Base-by-base conservation (phyloP, 2,113 vertebrate species). In the Triplophysa tibetana region DNA sequence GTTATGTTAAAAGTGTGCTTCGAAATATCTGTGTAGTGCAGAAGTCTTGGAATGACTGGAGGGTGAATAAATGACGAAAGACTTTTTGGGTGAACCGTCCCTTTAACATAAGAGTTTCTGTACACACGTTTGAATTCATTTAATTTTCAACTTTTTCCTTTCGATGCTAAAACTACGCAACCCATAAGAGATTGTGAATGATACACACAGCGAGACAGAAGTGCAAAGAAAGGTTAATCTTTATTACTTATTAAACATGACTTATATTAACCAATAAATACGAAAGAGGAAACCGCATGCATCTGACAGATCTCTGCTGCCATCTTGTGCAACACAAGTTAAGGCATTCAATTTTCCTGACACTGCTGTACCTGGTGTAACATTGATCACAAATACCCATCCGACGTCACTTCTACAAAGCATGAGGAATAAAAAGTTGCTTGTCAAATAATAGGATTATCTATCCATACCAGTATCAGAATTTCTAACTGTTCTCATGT, bases 271-370 rank as follows among this genome's bases (percentile, higher is more conserved):
- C 50, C 69, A 78, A 65, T 74, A 75, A 75, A 63, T 63, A 75
- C 29, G 56, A 72, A 58, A 61, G 72, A 74, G 64, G 61, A 48
- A 68, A 68, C 19, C 1, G 43, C 81, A 82, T 79, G 81, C 81
- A 75, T n/a, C 56, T n/a, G 77, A 75, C 81, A 79, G 63, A 77
- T 67, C 16, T 45, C 19, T 62, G 45, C 56, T 21, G 70, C 52
- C 70, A 63, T 61, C 48, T 38, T 64, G 61, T n/a, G 74, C 63
- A 56, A 58, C 19, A n/a, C 60, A 29, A 33, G 56, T 45, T 64
- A 79, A 82, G 81, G 81, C 81, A 52, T 77, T 29, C 2, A 62
- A 63, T 13, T 63, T 43, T 70, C 66, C 58, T 79, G 69, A 70
- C 77, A 50, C 33, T 52, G 48, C 54, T 63, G 41, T 64, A 50